These are phyloP conservation scores for Furcula furcula DNA, from an alignment of 2,888 invertebrate species.

Conservation along the genomic window DNA sequence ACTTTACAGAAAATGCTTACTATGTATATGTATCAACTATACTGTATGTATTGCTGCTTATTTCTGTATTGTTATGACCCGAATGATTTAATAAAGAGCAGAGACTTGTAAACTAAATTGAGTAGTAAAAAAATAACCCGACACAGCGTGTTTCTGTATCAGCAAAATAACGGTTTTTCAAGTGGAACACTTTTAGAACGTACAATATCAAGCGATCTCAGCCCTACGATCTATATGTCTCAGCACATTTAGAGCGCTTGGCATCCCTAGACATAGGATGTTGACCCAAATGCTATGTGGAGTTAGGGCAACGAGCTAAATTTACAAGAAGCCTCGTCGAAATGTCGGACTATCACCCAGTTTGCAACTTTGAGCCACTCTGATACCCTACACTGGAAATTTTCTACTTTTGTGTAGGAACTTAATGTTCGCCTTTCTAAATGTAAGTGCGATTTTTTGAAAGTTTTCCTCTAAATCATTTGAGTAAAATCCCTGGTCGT, in stretches of 20 bases:
- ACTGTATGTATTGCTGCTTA: no score
- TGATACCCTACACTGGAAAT: conserved; percentile 19
- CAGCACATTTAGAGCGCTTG: conserved; percentile 21
- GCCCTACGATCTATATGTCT: conserved; percentile 13
- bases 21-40: no score
- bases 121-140: no score
- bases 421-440: no score
- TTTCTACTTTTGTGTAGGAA: conserved; percentile 9
- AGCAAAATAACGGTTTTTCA: no score
- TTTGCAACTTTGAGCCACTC: conserved; percentile 32
- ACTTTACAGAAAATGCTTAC: no score
- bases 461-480: neutral
- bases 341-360: conserved; percentile 42
- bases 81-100: no score
- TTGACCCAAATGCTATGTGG: conserved; percentile 37
- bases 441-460: no score
- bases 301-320: conserved; percentile 36
- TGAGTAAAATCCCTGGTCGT: neutral
- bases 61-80: no score
- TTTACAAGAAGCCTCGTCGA: conserved; percentile 36
- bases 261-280: conserved; percentile 27
- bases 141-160: no score
- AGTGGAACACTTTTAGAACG: neutral
- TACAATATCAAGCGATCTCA: neutral
- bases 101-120: no score